Conservation (phyloP, 2,888 invertebrate species). For the Perithous albicinctus region DNA sequence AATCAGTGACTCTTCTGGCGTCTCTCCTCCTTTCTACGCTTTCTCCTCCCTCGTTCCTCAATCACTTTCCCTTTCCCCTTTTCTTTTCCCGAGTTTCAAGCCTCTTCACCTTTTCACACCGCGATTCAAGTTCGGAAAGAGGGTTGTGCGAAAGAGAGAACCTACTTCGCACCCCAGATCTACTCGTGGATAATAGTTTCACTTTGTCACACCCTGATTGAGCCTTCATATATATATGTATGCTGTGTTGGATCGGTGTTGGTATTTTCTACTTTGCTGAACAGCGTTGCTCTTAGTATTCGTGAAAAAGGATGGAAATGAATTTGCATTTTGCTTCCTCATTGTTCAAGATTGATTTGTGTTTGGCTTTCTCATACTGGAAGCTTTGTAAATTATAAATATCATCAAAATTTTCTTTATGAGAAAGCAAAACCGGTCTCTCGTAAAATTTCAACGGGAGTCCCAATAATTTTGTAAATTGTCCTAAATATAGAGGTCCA, state of each 20-base stretch:
- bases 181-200: slow-evolving; percentile 4
- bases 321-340: no score
- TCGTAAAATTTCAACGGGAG: no score
- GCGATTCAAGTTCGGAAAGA: slow-evolving; percentile 6
- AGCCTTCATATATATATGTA: slow-evolving; percentile 39
- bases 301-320: no score
- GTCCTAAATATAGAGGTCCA: no score
- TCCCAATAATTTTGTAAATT: no score
- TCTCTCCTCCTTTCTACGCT: neutral
- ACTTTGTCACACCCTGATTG: slow-evolving; percentile 27
- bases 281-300: no score
- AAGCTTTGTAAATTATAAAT: no score
- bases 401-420: no score
- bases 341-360: no score
- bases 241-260: slow-evolving; percentile 50
- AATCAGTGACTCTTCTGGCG: slow-evolving; percentile 31
- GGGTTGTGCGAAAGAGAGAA: slow-evolving; percentile 35
- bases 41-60: neutral
- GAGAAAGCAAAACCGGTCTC: no score
- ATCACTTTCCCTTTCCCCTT: neutral
- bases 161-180: slow-evolving; percentile 35
- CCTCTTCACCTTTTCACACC: slow-evolving; percentile 57
- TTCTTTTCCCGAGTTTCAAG: slow-evolving; percentile 44
- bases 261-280: no score
- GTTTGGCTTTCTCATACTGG: no score